Conservation (phyloP, 2,888 invertebrate species). For the Notodonta dromedarius region DNA sequence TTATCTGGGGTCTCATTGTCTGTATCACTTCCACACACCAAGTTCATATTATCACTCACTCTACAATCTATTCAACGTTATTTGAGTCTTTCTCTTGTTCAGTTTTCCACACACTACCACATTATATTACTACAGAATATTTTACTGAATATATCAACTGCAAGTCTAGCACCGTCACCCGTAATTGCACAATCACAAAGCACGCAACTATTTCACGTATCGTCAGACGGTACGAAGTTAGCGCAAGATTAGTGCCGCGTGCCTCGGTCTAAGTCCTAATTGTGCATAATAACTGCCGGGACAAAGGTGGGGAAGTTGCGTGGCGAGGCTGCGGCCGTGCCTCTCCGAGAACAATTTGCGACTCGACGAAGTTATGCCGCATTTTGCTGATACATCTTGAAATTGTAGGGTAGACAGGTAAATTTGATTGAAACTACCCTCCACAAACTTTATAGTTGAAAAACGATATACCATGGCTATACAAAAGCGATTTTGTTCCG, state of each 20-base stretch:
- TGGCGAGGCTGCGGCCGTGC: slow-evolving; percentile 58
- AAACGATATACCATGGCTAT: no score
- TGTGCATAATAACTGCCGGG: slow-evolving; percentile 72
- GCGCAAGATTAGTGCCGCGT: slow-evolving; percentile 68
- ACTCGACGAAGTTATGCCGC: slow-evolving; percentile 58
- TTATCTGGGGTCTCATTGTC: no score
- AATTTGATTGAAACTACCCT: background rate
- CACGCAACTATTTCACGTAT: slow-evolving; percentile 52
- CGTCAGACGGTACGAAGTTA: slow-evolving; percentile 51
- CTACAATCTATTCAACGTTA: no score
- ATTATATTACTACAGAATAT: background rate
- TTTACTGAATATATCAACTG: background rate
- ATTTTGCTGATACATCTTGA: slow-evolving; percentile 45
- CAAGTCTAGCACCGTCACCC: background rate
- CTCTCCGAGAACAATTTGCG: slow-evolving; percentile 71
- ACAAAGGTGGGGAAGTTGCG: slow-evolving; percentile 65
- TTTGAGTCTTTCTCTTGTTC: no score
- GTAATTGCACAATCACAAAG: slow-evolving; percentile 47
- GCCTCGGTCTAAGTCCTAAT: slow-evolving; percentile 71
- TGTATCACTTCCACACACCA: no score
- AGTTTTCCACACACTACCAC: no score
- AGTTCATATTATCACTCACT: no score
- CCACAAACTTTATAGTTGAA: no score
- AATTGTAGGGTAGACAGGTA: slow-evolving; percentile 14
- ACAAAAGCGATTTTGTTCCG: no score